A percentile compares a stretch with the other conserved stretches of the same genome.
These are phyloP conservation scores for Diorhabda elongata DNA, from an alignment of 1,140 invertebrate species.

Conservation along the genomic window DNA sequence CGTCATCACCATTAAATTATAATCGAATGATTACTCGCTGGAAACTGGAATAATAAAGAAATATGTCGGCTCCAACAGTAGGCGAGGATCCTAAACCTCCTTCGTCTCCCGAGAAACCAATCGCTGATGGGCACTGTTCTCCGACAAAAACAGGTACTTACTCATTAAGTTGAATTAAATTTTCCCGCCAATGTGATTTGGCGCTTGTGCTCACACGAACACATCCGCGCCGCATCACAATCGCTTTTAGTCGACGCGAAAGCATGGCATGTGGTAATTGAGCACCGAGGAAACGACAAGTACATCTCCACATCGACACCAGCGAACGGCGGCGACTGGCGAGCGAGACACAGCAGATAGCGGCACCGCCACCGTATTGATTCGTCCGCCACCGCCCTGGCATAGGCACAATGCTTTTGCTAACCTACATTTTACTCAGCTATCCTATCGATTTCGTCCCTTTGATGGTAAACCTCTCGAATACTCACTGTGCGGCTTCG, in stretches of 20 bases:
- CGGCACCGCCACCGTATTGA: conserved; percentile 6
- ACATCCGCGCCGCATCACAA: background rate
- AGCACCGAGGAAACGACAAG: background rate
- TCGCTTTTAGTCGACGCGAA: background rate
- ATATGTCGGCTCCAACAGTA: conserved; percentile 12
- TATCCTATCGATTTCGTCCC: conserved; percentile 12
- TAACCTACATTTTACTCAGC: conserved; percentile 17
- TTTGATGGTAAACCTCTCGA: background rate
- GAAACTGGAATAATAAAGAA: conserved; percentile 6
- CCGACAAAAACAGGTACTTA: conserved; percentile 17
- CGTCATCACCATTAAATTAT: background rate
- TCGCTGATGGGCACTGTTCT: conserved; percentile 19
- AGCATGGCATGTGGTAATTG: background rate
- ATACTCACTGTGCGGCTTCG: no score
- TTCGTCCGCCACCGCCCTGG: conserved; percentile 13
- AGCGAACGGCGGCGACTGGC: background rate
- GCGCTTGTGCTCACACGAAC: background rate
- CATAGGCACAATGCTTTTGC: conserved; percentile 13
- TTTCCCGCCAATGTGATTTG: background rate
- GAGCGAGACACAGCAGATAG: background rate
- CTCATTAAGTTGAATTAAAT: background rate
- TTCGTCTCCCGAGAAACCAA: conserved; percentile 9
- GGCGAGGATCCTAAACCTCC: conserved; percentile 11
- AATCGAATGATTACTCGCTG: background rate
- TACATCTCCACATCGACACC: background rate